A percentile compares a stretch with the other conserved stretches of the same genome.
These are phyloP conservation scores for Acrobasis suavella DNA, from an alignment of 2,888 invertebrate genomes.

Conservation along the genomic window DNA sequence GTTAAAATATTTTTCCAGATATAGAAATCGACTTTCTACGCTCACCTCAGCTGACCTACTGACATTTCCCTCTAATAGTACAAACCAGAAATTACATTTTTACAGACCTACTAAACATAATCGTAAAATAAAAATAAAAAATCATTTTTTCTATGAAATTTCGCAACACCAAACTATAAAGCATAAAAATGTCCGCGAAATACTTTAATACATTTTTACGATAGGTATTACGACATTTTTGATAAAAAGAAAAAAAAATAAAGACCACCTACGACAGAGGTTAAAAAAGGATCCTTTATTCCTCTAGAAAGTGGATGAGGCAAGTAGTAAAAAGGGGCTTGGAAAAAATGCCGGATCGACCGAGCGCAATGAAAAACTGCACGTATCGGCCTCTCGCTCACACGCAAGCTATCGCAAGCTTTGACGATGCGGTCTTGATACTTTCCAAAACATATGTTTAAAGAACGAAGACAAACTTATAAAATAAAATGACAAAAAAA, in stretches of 20 bases:
- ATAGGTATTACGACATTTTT: background rate
- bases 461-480: no score
- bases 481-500: no score
- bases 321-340: conserved; percentile 61
- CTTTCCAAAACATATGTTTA: conserved; percentile 36
- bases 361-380: conserved; percentile 65
- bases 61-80: conserved; percentile 9
- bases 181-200: background rate
- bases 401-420: conserved; percentile 50
- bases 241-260: conserved; percentile 16
- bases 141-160: background rate
- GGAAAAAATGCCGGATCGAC: conserved; percentile 57
- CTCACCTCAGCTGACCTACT: conserved; percentile 18
- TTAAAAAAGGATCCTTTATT: conserved; percentile 44
- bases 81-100: background rate
- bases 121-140: background rate
- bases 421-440: conserved; percentile 53
- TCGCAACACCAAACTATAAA: conserved; percentile 4
- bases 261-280: conserved; percentile 59
- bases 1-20: conserved; percentile 13
- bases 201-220: background rate
- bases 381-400: conserved; percentile 57
- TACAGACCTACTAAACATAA: background rate
- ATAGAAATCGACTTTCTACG: conserved; percentile 14
- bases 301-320: conserved; percentile 60